Base-by-base conservation (phyloP, 1,140 invertebrate genomes). In the Acyrthosiphon pisum region DNA sequence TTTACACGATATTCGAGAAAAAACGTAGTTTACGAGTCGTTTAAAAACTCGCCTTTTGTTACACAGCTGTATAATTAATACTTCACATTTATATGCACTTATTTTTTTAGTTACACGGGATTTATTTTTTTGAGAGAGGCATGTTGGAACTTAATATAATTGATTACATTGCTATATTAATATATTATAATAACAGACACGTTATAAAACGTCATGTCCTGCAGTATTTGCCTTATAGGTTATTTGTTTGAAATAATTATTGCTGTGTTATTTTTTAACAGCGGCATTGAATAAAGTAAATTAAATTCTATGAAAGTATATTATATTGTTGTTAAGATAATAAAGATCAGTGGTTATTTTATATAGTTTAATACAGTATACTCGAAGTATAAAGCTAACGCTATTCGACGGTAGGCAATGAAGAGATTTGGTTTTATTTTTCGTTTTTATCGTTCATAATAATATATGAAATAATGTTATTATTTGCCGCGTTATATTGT, bases 371-470 rank as follows among this genome's bases (percentile, higher is more conserved):
- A 76, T 35, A n/a, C n/a, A 18, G 35, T 83, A 18, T 37, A 41
- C 22, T 41, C 81, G 22, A 41, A 22, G 81, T 41, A 37, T 6
- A 41, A n/a, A 1, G 60, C 60, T 68, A 68, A 76, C 30, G 1
- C 37, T 9, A 41, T 83, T 83, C 37, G 81, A 9, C 35, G n/a
- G 60, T 23, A 83, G 20, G 35, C 37, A 83, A 83, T 76, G 30
- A 76, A 76, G n/a, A 76, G 30, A 76, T 76, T 76, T 76, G 60
- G 60, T 76, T 76, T 83, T 23, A 35, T 37, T 83, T 83, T 83
- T 23, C 22, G 7, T 83, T 83, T 83, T 37, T 37, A 83, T 83
- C 37, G 37, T 83, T 83, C 7, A 23, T 83, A n/a, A 9, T 83
- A n/a, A 68, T 68, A 23, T 68, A 83, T 83, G 35, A 41, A 83